These are phyloP conservation scores for Axis porcinus DNA, from an alignment of 2,113 vertebrate genomes.

Conservation along the genomic window DNA sequence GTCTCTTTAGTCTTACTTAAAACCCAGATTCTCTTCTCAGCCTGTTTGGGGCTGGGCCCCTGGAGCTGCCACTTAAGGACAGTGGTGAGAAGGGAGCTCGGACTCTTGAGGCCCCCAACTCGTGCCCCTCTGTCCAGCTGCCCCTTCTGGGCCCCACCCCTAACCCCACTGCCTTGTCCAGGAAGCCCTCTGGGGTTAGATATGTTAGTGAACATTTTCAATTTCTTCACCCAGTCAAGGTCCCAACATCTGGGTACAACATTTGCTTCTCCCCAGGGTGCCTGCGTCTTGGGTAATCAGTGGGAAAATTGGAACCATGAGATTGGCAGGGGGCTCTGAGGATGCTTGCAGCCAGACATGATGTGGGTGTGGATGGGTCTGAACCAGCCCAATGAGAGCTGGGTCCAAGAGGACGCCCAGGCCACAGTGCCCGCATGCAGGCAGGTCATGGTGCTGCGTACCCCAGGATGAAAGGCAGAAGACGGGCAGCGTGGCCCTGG, in stretches of 20 bases:
- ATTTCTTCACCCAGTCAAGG: neutral
- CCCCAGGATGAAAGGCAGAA: neutral
- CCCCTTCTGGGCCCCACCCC: neutral
- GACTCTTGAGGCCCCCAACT: neutral
- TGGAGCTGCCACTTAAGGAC: neutral
- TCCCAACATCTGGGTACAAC: conserved; percentile 61
- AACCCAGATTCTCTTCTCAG: neutral
- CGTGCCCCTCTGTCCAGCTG: neutral
- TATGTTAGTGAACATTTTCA: neutral
- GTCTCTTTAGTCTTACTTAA: neutral
- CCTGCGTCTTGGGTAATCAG: conserved; percentile 58
- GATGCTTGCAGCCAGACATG: conserved; percentile 8
- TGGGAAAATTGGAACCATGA: conserved; percentile 67
- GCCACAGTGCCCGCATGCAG: neutral
- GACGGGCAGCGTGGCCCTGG: fast-evolving
- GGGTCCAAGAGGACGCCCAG: neutral
- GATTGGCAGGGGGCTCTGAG: conserved; percentile 54
- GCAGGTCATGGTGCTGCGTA: fast-evolving
- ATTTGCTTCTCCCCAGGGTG: conserved; percentile 64
- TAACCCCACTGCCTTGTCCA: neutral
- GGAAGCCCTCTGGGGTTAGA: neutral
- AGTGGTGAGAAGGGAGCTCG: neutral
- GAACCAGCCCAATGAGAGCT: neutral
- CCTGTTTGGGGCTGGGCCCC: neutral
- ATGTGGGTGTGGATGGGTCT: conserved; percentile 16